These are phyloP conservation scores for Phorcus lineatus DNA, from an alignment of 2,888 invertebrate species.

Conservation along the genomic window DNA sequence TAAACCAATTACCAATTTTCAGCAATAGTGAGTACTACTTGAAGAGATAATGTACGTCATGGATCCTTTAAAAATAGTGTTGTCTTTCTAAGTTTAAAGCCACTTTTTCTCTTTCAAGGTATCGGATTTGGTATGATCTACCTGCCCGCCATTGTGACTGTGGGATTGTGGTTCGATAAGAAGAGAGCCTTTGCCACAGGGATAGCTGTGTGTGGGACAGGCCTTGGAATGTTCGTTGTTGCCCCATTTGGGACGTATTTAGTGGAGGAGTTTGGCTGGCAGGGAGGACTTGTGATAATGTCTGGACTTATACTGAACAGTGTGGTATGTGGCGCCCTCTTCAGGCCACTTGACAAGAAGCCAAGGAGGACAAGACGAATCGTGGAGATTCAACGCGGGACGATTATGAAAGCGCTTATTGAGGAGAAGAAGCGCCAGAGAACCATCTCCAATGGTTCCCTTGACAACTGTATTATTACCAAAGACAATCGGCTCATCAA, in stretches of 20 bases:
- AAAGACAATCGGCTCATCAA: constrained; percentile 71
- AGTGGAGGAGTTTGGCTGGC: constrained; percentile 80
- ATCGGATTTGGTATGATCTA: constrained; percentile 95
- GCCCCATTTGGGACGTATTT: constrained; percentile 81
- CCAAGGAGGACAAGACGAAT: constrained; percentile 27
- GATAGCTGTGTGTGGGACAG: constrained; percentile 95
- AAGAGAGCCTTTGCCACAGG: constrained; percentile 96
- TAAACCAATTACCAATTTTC: too few species aligned
- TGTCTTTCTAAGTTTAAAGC: too few species aligned
- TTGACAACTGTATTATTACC: constrained; percentile 74
- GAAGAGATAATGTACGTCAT: too few species aligned
- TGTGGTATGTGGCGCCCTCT: constrained; percentile 86
- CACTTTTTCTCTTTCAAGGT: constrained; percentile 49
- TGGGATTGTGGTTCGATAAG: constrained; percentile 97
- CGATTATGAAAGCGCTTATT: constrained; percentile 73
- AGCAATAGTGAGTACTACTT: too few species aligned
- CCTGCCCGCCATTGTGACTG: constrained; percentile 94
- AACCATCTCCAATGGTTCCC: constrained; percentile 73
- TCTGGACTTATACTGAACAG: constrained; percentile 89
- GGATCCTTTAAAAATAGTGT: too few species aligned
- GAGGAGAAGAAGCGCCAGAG: constrained; percentile 73
- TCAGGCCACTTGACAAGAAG: constrained; percentile 84
- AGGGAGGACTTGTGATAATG: constrained; percentile 84
- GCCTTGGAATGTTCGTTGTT: constrained; percentile 91
- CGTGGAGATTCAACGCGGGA: constrained; percentile 59